A percentile compares a stretch with the other conserved stretches of the same genome.
phyloP scores from a whole-genome alignment of 2,888 invertebrate genomes.

The Megaustenia siamemsis region DNA sequence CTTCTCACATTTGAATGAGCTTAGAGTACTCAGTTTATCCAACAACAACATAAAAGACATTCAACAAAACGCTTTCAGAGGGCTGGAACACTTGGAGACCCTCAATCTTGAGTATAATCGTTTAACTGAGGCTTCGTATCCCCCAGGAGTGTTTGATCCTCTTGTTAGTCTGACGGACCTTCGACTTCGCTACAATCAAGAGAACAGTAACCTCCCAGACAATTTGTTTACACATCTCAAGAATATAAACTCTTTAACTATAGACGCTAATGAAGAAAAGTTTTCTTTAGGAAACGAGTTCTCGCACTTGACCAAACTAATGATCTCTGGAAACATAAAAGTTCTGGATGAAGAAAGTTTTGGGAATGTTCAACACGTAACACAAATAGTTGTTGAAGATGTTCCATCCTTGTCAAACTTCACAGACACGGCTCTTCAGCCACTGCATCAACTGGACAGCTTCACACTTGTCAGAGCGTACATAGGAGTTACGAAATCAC shows the following conservation, averaged over 20 bases:
- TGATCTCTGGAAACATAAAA: background rate
- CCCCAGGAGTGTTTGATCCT: slow-evolving; percentile 4
- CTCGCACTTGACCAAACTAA: background rate
- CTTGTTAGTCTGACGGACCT: background rate
- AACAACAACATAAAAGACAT: slow-evolving; percentile 21
- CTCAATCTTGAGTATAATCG: slow-evolving; percentile 11
- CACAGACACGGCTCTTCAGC: background rate
- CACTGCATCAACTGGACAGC: background rate
- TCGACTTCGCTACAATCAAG: background rate
- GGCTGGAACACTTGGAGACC: background rate
- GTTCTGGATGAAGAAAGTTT: no score
- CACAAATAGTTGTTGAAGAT: background rate
- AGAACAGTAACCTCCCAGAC: background rate
- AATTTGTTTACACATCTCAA: background rate
- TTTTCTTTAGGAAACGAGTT: background rate
- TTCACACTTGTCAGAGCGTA: background rate
- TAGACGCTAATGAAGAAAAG: background rate
- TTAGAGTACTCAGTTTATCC: background rate
- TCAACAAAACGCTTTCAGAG: background rate
- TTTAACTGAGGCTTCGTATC: background rate
- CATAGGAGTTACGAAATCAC: no score
- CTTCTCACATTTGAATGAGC: background rate
- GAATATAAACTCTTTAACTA: background rate
- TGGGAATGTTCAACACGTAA: background rate
- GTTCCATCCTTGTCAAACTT: no score